Evolutionary conservation across 1,140 invertebrate species (phyloP), one percentile per base, ranked within the genome.

Genomic region (Nephila pilipes): DNA sequence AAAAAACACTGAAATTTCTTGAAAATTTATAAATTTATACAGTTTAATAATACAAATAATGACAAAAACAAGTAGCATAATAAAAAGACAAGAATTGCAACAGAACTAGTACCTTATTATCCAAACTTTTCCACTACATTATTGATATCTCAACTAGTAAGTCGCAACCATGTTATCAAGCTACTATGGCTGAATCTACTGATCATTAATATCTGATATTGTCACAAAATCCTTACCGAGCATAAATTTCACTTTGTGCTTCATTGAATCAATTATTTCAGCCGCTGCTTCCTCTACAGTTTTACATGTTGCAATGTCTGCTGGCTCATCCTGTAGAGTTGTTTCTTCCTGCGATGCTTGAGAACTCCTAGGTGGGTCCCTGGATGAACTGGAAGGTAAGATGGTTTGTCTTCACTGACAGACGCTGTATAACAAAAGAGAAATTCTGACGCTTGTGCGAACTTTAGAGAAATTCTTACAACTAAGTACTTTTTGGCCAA

Each of bases 391-490:
- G 90, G 90, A 91, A 91, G 90, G 90, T 83, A 91, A 91, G 90
- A 91, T 91, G 90, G 81, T 83, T 91, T 91, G 79, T 83, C 90
- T 91, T 91, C 90, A 91, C 79, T 85, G 80, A 85, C 60, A 91
- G 90, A 85, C 79, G 90, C 90, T 91, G 58, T 57, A 85, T 91
- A 91, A 91, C 90, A 85, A 91, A 91, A 91, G 90, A 91, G 38
- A 91, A 91, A 91, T 83, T 85, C 90, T 91, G 85, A 91, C 90
- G 90, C 90, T 91, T 63, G 54, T 91, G 90, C 38, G 90, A 91
- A 90, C 79, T 91, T 91, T 38, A 91, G 57, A 85, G 25, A 79
- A 89, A 75, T 79, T 55, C 25, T 65, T 80, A 90, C 22, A 57
- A 79, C 8, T 57, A 87, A 80, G 38, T 22, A 90, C 5, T 79